phyloP scores from a whole-genome alignment of 2,888 invertebrate species.

The Gymnocheta viridis region DNA sequence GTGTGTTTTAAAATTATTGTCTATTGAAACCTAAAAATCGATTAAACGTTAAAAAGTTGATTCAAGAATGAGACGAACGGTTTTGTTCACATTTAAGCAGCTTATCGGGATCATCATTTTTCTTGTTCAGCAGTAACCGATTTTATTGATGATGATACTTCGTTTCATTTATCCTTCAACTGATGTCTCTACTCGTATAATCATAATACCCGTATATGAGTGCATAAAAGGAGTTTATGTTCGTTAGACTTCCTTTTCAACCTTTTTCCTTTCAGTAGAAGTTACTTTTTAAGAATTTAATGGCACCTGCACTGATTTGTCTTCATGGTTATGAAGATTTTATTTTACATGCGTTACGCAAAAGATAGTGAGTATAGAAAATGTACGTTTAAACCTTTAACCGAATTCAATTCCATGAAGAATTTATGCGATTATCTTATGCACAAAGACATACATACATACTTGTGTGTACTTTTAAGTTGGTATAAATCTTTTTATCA shows the following conservation, averaged over 20 bases:
- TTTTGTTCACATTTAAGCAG: slow-evolving; percentile 67
- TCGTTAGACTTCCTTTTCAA: slow-evolving; percentile 10
- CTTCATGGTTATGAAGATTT: slow-evolving; percentile 52
- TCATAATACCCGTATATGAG: neutral
- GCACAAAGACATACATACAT: neutral
- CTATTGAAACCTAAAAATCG: slow-evolving; percentile 65
- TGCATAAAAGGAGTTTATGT: slow-evolving; percentile 1
- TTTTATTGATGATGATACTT: slow-evolving; percentile 64
- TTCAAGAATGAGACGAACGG: slow-evolving; percentile 43
- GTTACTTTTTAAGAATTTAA: slow-evolving; percentile 24
- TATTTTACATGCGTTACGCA: slow-evolving; percentile 18
- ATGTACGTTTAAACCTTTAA: slow-evolving; percentile 38
- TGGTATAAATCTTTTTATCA: neutral
- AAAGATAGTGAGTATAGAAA: neutral
- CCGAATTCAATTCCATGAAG: slow-evolving; percentile 59
- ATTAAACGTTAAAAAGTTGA: slow-evolving; percentile 60
- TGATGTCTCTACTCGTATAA: slow-evolving; percentile 44
- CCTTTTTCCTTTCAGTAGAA: slow-evolving; percentile 40
- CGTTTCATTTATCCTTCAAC: neutral
- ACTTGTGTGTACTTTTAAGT: neutral
- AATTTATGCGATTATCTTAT: slow-evolving; percentile 44
- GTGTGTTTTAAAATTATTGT: slow-evolving; percentile 47
- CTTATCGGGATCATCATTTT: slow-evolving; percentile 69
- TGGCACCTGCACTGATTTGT: slow-evolving; percentile 69
- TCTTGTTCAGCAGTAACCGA: slow-evolving; percentile 56